Evolutionary conservation across 2,888 invertebrate genomes (phyloP), one percentile per base, ranked within the genome.

Genomic region (Coelinius sp.): DNA sequence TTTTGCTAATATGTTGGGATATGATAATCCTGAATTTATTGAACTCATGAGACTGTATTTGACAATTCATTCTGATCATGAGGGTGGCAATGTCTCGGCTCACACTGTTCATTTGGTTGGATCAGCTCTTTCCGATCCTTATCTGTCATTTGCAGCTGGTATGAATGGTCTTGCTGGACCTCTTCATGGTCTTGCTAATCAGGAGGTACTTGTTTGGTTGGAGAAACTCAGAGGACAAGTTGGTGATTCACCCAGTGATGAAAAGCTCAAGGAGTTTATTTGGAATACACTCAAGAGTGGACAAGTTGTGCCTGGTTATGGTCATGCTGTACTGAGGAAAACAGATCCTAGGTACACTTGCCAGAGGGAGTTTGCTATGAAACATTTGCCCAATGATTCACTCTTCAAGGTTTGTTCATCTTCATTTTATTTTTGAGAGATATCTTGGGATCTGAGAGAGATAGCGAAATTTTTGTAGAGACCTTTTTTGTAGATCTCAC

Each of bases 271-370:
- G 88, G 97, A 98, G 66, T 99, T 97, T 90, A 96, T 99, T 86
- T 97, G 97, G 97, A 97, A 97, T 89, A 98, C 98, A 1, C 91
- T 98, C 70, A 97, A 97, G 90, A 93, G 94, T 74, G 97, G 97
- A 76, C 97, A 97, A 89, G 98, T 98, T n/a, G 95, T 98, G 52
- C 98, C 98, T 66, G 98, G 98, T 62, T 98, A 97, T 86, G 98
- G 98, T 35, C 98, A 98, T 88, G 98, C 98, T 79, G 98, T 98
- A 0, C 92, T 98, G 77, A 92, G 98, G 81, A 97, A 97, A 89
- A 98, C 98, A 76, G 98, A 98, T 88, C 98, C 91, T 80, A 94
- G 91, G 85, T 98, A 97, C 89, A 94, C 93, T 8, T 97, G 97
- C 89, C 98, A 98, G 89, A 91, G 97, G 80, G 97, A 97, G 87